Evolutionary conservation across 35 echinoderm and acorn worm species (phyloP).

Genomic region (Hemicentrotus pulcherrimus): DNA sequence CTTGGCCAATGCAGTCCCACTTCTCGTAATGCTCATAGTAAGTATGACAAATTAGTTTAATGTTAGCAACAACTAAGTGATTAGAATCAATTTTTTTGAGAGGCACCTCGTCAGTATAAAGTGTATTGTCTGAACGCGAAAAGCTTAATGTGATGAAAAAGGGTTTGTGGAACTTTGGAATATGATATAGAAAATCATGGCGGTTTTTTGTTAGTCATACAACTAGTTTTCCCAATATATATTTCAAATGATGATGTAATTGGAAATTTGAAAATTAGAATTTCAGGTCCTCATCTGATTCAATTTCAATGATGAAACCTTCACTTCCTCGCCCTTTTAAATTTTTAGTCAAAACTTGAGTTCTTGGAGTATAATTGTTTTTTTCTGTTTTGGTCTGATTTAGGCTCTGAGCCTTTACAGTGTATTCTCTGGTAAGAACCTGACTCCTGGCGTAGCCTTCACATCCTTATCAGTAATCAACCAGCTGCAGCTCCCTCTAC

Average conservation of each 20-base stretch:
- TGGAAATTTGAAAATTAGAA: not conserved
- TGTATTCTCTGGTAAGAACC: conserved; percentile 55
- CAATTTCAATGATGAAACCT: too few species aligned
- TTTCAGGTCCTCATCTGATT: not conserved
- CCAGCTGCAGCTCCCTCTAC: conserved; percentile 84
- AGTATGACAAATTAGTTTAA: not conserved
- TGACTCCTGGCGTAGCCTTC: conserved; percentile 90
- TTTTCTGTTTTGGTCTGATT: not conserved
- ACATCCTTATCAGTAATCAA: conserved; percentile 88
- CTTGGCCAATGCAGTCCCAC: conserved; percentile 48
- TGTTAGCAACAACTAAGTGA: not conserved
- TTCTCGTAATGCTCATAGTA: conserved; percentile 58
- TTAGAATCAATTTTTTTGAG: not conserved
- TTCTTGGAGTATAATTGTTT: not conserved
- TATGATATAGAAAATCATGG: not conserved
- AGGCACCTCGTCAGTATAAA: not conserved
- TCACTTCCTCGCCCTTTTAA: too few species aligned
- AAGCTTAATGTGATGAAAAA: not conserved
- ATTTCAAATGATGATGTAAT: not conserved
- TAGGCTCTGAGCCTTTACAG: conserved; percentile 69
- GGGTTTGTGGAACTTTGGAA: not conserved
- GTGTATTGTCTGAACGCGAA: not conserved
- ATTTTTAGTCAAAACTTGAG: too few species aligned
- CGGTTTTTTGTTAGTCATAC: not conserved
- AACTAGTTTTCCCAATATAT: not conserved